Evolutionary conservation across 2,888 invertebrate species (phyloP).

Genomic region (Drosophila mercatorum): DNA sequence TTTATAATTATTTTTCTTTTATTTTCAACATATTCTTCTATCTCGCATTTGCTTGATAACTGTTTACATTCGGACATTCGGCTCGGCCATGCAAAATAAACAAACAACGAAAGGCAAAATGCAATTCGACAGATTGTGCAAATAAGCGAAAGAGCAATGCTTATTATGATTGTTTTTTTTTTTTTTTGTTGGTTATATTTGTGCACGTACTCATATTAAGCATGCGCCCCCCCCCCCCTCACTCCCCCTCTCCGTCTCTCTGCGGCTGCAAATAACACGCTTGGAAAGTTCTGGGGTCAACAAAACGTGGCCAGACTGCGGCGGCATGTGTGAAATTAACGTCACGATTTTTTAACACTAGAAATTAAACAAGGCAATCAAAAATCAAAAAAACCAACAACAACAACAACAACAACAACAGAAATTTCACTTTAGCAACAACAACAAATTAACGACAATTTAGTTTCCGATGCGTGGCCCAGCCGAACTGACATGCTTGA

Average conservation of each 20-base stretch:
- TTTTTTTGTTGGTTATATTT: not conserved
- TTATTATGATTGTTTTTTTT: not conserved
- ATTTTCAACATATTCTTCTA: not conserved
- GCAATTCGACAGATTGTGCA: conserved; percentile 45
- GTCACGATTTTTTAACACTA: conserved; percentile 61
- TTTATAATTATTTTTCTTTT: not conserved
- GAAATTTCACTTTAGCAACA: conserved; percentile 69
- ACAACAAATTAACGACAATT: conserved; percentile 71
- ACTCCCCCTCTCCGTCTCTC: too few relatives aligned
- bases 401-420: conserved; percentile 25
- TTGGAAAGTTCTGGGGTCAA: conserved; percentile 66
- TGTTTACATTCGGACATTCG: conserved; percentile 32
- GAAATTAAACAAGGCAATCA: conserved; percentile 21
- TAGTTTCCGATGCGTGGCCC: conserved; percentile 34
- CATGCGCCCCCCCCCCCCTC: not conserved
- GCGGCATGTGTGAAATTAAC: conserved; percentile 64
- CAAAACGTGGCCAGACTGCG: conserved; percentile 54
- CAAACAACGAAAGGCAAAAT: conserved; percentile 6
- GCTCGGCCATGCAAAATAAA: conserved; percentile 38
- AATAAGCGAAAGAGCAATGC: conserved; percentile 42
- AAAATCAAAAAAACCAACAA: conserved; percentile 18
- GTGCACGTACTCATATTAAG: conserved; percentile 21
- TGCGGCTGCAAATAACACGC: conserved; percentile 49
- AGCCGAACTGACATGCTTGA: conserved; percentile 68
- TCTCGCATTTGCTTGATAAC: conserved; percentile 18